These are phyloP conservation scores for Agonum fuliginosum DNA, from an alignment of 2,888 invertebrate genomes.

Conservation along the genomic window DNA sequence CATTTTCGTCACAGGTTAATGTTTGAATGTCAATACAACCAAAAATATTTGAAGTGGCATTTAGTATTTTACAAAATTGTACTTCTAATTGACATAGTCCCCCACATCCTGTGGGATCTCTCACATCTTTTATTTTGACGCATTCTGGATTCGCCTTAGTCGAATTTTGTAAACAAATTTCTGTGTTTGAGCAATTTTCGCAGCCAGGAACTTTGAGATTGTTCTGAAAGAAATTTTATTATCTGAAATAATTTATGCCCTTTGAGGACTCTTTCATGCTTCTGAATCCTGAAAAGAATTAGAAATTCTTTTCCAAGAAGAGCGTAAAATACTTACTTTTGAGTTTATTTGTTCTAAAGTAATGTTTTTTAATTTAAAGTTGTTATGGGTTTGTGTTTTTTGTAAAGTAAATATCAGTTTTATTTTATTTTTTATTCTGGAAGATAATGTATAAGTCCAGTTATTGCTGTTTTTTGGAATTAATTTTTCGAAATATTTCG, in stretches of 20 bases:
- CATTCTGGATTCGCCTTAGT: slow-evolving; percentile 68
- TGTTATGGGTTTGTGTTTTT: slow-evolving; percentile 2
- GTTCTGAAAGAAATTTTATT: background rate
- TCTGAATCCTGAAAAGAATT: no score
- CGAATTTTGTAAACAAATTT: slow-evolving; percentile 68
- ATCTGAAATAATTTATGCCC: background rate
- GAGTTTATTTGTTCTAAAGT: background rate
- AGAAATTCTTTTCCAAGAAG: background rate
- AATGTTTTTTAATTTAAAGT: slow-evolving; percentile 4
- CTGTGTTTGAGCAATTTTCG: slow-evolving; percentile 64
- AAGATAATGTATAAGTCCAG: slow-evolving; percentile 23
- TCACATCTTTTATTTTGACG: slow-evolving; percentile 65
- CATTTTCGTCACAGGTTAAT: slow-evolving; percentile 77
- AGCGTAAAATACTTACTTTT: slow-evolving; percentile 21
- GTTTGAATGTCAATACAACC: slow-evolving; percentile 75
- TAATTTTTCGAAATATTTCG: slow-evolving; percentile 25
- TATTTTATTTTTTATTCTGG: slow-evolving; percentile 35
- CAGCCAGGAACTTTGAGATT: slow-evolving; percentile 62
- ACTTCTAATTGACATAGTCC: slow-evolving; percentile 79
- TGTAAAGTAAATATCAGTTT: slow-evolving; percentile 20
- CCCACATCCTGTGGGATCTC: slow-evolving; percentile 77
- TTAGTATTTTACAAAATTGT: slow-evolving; percentile 79
- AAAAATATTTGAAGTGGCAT: slow-evolving; percentile 74
- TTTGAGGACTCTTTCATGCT: background rate
- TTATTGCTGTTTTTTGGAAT: slow-evolving; percentile 7